A percentile compares a stretch with the other conserved stretches of the same genome.
phyloP scores from a whole-genome alignment of 2,888 invertebrate species.

The Pseudococcus jackbeardsleyi region DNA sequence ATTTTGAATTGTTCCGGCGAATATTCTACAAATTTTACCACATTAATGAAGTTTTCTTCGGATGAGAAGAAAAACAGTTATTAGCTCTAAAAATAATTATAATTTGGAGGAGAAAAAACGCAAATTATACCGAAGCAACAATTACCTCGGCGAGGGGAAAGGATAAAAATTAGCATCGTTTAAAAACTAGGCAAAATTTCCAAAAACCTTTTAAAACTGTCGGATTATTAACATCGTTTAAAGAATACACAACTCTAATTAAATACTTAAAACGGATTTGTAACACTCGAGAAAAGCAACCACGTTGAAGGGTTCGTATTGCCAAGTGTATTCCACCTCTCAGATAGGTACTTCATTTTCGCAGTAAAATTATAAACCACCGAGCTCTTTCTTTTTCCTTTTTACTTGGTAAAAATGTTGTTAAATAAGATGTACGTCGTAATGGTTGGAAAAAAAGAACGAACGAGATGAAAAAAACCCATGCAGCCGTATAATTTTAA shows the following conservation, averaged over 20 bases:
- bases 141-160: neutral
- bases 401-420: neutral
- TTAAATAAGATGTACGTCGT: constrained; percentile 28
- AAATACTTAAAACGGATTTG: constrained; percentile 31
- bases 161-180: constrained; percentile 19
- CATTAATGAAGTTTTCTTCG: neutral
- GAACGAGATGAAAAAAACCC: neutral
- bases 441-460: neutral
- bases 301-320: neutral
- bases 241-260: constrained; percentile 27
- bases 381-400: neutral
- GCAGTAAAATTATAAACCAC: constrained; percentile 16
- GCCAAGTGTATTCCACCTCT: neutral
- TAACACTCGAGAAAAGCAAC: neutral
- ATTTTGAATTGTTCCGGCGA: neutral
- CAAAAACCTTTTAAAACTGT: neutral
- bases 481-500: constrained; percentile 24
- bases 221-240: constrained; percentile 36
- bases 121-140: neutral
- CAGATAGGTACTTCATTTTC: neutral
- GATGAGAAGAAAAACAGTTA: neutral
- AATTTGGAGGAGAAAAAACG: neutral
- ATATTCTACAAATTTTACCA: neutral
- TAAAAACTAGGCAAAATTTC: neutral
- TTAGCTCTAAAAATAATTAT: neutral